phyloP scores from a whole-genome alignment of 30 jellyfish, hydroid and myxozoan genomes.

The Chrysaora quinquecirrha region DNA sequence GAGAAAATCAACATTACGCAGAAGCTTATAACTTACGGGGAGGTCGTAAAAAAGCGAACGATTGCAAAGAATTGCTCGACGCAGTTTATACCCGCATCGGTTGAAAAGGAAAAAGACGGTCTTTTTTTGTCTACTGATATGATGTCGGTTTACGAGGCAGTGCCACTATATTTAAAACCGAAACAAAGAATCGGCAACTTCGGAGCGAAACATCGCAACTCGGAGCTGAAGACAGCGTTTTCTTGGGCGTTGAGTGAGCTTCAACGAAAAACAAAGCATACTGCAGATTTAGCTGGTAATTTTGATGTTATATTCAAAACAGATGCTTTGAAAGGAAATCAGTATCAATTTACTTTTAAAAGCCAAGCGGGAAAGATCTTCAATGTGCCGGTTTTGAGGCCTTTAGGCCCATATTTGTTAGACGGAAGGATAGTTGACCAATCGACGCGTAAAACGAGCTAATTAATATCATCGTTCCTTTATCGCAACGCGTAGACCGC shows the following conservation, averaged over 20 bases:
- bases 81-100: slow-evolving; percentile 23
- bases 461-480: slow-evolving; percentile 84
- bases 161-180: slow-evolving; percentile 62
- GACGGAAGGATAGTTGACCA: slow-evolving; percentile 54
- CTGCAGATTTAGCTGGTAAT: slow-evolving; percentile 14
- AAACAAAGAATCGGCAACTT: slow-evolving; percentile 76
- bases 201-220: slow-evolving; percentile 78
- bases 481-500: slow-evolving; percentile 68
- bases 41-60: slow-evolving; percentile 53
- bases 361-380: slow-evolving; percentile 37
- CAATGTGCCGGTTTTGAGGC: slow-evolving; percentile 66
- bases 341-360: slow-evolving; percentile 49
- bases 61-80: slow-evolving; percentile 65
- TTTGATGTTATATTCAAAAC: slow-evolving; percentile 55
- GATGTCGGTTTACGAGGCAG: slow-evolving; percentile 58
- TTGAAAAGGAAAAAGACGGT: slow-evolving; percentile 55
- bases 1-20: slow-evolving; percentile 77
- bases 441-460: slow-evolving; percentile 48
- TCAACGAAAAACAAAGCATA: slow-evolving; percentile 12
- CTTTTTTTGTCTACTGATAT: slow-evolving; percentile 52
- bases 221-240: slow-evolving; percentile 66
- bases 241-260: slow-evolving; percentile 65
- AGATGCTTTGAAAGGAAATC: slow-evolving; percentile 75
- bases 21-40: slow-evolving; percentile 61
- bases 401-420: slow-evolving; percentile 73